Percentiles rank a stretch among this genome's conserved stretches.
These are phyloP conservation scores for Thaumatotibia leucotreta DNA, from an alignment of 1,140 invertebrate species.

Conservation along the genomic window DNA sequence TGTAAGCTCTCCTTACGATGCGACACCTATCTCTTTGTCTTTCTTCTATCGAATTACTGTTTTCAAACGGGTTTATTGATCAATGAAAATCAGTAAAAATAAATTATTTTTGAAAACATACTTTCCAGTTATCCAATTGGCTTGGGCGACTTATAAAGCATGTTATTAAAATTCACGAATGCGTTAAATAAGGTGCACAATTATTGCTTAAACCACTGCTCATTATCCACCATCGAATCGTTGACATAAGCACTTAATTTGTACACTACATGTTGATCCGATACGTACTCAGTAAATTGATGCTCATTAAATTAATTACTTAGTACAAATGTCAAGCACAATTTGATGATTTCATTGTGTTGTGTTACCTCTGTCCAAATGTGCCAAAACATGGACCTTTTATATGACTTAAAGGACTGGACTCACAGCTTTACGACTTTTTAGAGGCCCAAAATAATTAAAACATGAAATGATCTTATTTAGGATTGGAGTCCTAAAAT, in stretches of 20 bases:
- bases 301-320: background rate
- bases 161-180: background rate
- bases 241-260: background rate
- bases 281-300: background rate
- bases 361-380: conserved; percentile 1
- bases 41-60: too few species aligned
- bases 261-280: background rate
- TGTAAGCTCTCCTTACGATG: too few species aligned
- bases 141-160: background rate
- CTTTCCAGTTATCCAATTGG: background rate
- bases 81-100: background rate
- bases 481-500: too few species aligned
- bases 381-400: background rate
- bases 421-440: background rate
- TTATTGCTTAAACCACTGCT: background rate
- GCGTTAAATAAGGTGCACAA: background rate
- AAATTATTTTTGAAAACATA: background rate
- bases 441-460: too few species aligned
- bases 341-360: background rate
- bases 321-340: conserved; percentile 6
- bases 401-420: background rate
- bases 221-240: background rate
- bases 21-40: too few species aligned
- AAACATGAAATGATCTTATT: too few species aligned
- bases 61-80: too few species aligned